phyloP scores from a whole-genome alignment of 1,140 invertebrate genomes.

The Hyposmocoma kahamanoa region DNA sequence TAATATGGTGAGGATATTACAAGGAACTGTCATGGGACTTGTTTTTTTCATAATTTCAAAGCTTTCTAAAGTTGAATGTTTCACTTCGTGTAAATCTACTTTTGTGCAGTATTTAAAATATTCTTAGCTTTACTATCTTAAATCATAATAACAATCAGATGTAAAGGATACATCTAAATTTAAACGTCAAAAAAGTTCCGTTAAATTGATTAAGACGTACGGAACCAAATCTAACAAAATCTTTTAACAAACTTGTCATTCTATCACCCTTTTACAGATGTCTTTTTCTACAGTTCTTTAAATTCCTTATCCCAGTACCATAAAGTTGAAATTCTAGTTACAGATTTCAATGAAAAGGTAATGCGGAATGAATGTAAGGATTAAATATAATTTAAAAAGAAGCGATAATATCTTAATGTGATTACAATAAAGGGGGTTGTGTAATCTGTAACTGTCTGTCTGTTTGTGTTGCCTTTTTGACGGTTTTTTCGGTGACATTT shows the following conservation, averaged over 20 bases:
- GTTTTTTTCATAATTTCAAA: too few relatives aligned
- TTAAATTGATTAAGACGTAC: neutral
- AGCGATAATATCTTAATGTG: constrained; percentile 68
- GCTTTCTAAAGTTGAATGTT: too few relatives aligned
- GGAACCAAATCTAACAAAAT: neutral
- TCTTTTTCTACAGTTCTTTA: constrained; percentile 22
- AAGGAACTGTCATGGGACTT: too few relatives aligned
- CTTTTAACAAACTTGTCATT: neutral
- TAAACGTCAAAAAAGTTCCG: too few relatives aligned
- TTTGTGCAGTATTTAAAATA: too few relatives aligned
- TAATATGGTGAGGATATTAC: too few relatives aligned
- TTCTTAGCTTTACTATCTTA: too few relatives aligned
- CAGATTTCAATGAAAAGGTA: too few relatives aligned
- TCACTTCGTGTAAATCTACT: too few relatives aligned
- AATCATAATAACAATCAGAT: too few relatives aligned
- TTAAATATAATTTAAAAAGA: constrained; percentile 52
- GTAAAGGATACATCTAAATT: neutral
- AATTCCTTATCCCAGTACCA: constrained; percentile 12
- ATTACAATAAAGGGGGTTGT: constrained; percentile 60
- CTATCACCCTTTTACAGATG: constrained; percentile 30
- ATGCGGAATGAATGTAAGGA: constrained; percentile 49
- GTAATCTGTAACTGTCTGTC: constrained; percentile 66
- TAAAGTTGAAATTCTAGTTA: too few relatives aligned
- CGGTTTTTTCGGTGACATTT: constrained; percentile 43
- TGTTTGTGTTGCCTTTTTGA: constrained; percentile 19